Conservation (phyloP, 2,888 invertebrate genomes). For the Cheilosia soror region DNA sequence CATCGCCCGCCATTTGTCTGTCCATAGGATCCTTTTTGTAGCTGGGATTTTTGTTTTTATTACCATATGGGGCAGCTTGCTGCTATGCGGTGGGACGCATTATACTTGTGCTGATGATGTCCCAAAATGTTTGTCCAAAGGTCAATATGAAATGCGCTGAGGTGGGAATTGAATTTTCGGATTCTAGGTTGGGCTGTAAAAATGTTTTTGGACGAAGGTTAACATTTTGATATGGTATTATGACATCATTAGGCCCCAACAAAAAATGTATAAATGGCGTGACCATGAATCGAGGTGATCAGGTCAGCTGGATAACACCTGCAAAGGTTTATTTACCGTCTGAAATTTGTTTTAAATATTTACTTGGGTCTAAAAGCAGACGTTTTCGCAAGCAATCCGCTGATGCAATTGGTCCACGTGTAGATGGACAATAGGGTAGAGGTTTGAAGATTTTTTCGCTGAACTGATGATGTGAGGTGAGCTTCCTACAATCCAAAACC, state of each 20-base stretch:
- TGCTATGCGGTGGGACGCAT: constrained; percentile 10
- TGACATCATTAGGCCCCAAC: constrained; percentile 1
- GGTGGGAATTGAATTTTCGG: constrained; percentile 38
- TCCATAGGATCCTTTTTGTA: constrained; percentile 28
- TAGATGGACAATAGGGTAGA: too few species aligned
- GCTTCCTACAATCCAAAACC: too few species aligned
- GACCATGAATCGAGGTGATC: not conserved
- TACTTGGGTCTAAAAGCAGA: too few species aligned
- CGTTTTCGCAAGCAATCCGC: too few species aligned
- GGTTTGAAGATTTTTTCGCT: too few species aligned
- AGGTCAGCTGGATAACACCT: not conserved
- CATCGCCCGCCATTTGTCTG: constrained; percentile 49
- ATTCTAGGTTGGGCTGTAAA: constrained; percentile 4
- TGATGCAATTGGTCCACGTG: too few species aligned
- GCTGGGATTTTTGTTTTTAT: constrained; percentile 13
- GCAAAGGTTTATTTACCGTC: too few species aligned
- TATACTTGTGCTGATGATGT: constrained; percentile 42
- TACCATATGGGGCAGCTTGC: constrained; percentile 12
- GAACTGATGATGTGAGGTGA: too few species aligned
- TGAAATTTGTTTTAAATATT: too few species aligned
- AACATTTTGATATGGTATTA: constrained; percentile 22
- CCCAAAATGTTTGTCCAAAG: constrained; percentile 35
- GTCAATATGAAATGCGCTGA: constrained; percentile 33
- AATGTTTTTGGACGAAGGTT: constrained; percentile 18
- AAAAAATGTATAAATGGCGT: not conserved